These are phyloP conservation scores for Pygoscelis adeliae DNA, from an alignment of 2,113 vertebrate genomes.

Conservation along the genomic window DNA sequence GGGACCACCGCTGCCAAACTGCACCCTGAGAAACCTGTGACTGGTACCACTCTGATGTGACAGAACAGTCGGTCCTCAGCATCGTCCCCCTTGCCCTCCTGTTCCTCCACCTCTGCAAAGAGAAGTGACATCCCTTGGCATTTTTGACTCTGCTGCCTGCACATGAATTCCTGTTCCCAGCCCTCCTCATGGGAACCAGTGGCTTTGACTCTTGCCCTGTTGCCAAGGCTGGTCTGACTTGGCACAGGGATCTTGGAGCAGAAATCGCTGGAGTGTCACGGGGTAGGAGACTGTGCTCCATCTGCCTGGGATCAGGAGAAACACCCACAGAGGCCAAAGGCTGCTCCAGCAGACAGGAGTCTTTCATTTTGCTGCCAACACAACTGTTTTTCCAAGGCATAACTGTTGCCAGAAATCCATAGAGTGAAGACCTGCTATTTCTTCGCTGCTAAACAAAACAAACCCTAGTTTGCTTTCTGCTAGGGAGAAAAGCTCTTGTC, in stretches of 20 bases:
- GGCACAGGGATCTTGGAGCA: not conserved
- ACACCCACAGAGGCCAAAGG: not conserved
- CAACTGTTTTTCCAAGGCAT: conserved; percentile 40
- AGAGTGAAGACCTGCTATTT: conserved; percentile 26
- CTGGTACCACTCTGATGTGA: not conserved
- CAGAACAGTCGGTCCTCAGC: not conserved
- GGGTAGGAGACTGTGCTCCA: not conserved
- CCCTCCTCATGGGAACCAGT: not conserved
- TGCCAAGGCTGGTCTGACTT: fast-evolving
- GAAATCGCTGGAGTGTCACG: not conserved
- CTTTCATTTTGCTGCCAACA: conserved; percentile 32
- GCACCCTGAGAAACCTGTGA: not conserved
- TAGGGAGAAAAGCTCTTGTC: not conserved
- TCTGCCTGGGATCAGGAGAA: conserved; percentile 27
- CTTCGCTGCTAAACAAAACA: not conserved
- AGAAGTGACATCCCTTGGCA: not conserved
- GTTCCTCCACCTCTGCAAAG: not conserved
- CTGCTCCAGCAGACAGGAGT: conserved; percentile 2
- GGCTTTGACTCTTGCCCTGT: not conserved
- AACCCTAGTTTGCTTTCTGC: not conserved
- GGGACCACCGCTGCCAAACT: not conserved
- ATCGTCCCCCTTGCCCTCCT: not conserved
- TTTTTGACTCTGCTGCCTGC: not conserved
- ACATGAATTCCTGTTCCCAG: not conserved
- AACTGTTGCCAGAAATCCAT: conserved; percentile 8